A percentile compares a stretch with the other conserved stretches of the same genome.
These are phyloP conservation scores for Meteorus colon DNA, from an alignment of 2,888 invertebrate genomes.

Conservation along the genomic window DNA sequence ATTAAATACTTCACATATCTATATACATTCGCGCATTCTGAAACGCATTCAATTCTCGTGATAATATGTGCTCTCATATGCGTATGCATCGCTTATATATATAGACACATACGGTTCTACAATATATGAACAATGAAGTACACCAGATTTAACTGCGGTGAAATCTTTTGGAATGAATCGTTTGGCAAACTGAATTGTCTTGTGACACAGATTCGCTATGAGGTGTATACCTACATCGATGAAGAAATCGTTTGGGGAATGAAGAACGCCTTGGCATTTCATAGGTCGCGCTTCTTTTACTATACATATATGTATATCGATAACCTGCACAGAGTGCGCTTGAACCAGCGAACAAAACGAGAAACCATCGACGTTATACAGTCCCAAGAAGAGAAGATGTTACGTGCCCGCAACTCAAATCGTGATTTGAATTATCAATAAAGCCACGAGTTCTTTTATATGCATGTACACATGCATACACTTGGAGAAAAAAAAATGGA, in stretches of 20 bases:
- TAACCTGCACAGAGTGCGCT: constrained; percentile 47
- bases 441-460: neutral
- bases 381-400: constrained; percentile 72
- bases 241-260: constrained; percentile 51
- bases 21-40: neutral
- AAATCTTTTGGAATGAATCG: neutral
- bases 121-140: neutral
- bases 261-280: constrained; percentile 41
- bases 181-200: constrained; percentile 26
- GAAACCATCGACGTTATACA: constrained; percentile 54
- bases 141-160: neutral
- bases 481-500: neutral
- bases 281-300: constrained; percentile 19
- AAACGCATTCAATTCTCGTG: too few species aligned
- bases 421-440: constrained; percentile 62
- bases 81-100: too few species aligned
- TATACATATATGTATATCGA: constrained; percentile 38
- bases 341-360: constrained; percentile 50
- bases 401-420: constrained; percentile 66
- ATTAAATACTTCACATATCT: neutral
- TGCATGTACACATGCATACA: constrained; percentile 10
- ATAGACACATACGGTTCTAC: neutral
- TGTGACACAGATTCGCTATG: constrained; percentile 38
- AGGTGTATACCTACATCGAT: constrained; percentile 43
- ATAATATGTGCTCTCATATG: too few species aligned